Conservation (phyloP, 2,888 invertebrate genomes). For the Helicoverpa assulta region DNA sequence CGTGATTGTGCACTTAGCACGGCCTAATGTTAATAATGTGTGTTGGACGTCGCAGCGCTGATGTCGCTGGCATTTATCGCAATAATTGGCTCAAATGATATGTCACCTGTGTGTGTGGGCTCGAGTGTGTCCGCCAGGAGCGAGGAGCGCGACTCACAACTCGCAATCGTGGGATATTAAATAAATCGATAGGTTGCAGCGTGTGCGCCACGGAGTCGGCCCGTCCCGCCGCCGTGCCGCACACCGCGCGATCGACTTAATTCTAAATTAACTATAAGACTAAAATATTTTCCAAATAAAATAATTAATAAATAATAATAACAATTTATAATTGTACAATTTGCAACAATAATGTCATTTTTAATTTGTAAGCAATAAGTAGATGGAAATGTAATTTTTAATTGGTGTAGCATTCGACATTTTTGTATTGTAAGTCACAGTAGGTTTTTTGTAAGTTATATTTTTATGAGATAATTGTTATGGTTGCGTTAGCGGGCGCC, state of each 20-base stretch:
- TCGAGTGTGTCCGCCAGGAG: slow-evolving; percentile 29
- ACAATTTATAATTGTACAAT: slow-evolving; percentile 63
- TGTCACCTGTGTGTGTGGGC: slow-evolving; percentile 56
- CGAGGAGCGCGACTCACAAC: slow-evolving; percentile 34
- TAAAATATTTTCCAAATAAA: slow-evolving; percentile 62
- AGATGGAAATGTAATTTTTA: slow-evolving; percentile 55
- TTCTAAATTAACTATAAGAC: slow-evolving; percentile 68
- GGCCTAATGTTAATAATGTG: slow-evolving; percentile 78
- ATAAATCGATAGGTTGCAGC: slow-evolving; percentile 58
- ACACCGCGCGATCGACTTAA: slow-evolving; percentile 59
- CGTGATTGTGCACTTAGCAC: slow-evolving; percentile 77
- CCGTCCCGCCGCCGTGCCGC: slow-evolving; percentile 38
- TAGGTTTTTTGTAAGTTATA: slow-evolving; percentile 65
- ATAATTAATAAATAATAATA: slow-evolving; percentile 55
- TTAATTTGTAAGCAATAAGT: slow-evolving; percentile 67
- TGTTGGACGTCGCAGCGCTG: slow-evolving; percentile 67
- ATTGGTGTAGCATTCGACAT: slow-evolving; percentile 61
- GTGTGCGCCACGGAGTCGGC: slow-evolving; percentile 51
- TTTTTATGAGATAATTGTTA: slow-evolving; percentile 63
- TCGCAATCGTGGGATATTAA: slow-evolving; percentile 53
- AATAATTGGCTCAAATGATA: slow-evolving; percentile 67
- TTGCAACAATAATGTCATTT: slow-evolving; percentile 63
- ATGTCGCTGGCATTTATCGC: slow-evolving; percentile 69
- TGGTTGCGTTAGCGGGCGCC: slow-evolving; percentile 47
- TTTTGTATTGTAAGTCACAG: slow-evolving; percentile 61